Conservation (phyloP, 2,888 invertebrate species). For the Scaptomyza cyrtandrae region DNA sequence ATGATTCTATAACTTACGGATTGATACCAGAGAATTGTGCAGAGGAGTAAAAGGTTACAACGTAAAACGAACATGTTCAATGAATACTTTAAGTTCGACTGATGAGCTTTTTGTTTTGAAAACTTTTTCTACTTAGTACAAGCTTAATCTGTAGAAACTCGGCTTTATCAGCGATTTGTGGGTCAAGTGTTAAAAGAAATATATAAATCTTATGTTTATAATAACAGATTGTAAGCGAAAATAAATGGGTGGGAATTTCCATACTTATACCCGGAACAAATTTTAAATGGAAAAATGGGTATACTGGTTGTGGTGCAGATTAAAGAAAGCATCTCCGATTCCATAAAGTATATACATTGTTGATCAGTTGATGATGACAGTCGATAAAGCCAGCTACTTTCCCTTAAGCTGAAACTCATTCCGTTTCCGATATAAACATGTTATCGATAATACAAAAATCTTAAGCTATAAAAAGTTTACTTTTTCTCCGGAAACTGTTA, state of each 20-base stretch:
- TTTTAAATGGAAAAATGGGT: background rate
- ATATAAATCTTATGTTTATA: background rate
- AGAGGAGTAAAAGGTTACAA: background rate
- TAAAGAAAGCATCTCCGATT: too few relatives aligned
- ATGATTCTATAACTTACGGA: background rate
- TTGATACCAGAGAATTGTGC: conserved; percentile 6
- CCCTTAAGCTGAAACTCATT: too few relatives aligned
- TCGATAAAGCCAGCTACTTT: too few relatives aligned
- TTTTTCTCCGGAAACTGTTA: too few relatives aligned
- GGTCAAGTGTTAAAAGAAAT: conserved; percentile 5
- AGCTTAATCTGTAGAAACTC: background rate
- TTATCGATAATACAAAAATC: too few relatives aligned
- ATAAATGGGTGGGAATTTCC: background rate
- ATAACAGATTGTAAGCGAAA: background rate
- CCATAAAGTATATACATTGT: too few relatives aligned
- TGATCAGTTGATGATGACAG: too few relatives aligned
- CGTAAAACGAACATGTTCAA: conserved; percentile 1
- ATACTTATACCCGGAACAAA: background rate
- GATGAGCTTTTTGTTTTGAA: background rate
- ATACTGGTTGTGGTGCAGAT: too few relatives aligned
- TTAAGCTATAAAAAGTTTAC: too few relatives aligned
- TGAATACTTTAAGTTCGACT: conserved; percentile 7
- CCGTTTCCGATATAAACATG: too few relatives aligned
- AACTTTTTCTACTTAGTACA: background rate
- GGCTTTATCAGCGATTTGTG: conserved; percentile 21